These are phyloP conservation scores for Lithobius niger DNA, from an alignment of 1,140 invertebrate species.

Conservation along the genomic window DNA sequence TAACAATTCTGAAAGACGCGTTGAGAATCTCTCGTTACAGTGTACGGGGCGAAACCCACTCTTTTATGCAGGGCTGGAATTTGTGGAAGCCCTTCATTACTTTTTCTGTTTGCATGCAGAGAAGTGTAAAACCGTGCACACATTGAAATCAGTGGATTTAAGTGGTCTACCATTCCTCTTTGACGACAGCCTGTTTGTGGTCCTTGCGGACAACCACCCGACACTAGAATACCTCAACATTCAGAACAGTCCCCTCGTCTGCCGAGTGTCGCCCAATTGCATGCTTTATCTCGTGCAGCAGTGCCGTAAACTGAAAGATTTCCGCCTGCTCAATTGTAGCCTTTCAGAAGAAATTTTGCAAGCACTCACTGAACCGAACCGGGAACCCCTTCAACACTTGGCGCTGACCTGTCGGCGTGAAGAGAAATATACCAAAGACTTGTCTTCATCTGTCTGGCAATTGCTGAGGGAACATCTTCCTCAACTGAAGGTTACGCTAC, in stretches of 20 bases:
- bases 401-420: background rate
- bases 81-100: background rate
- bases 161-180: slow-evolving; percentile 2
- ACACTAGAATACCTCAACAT: background rate
- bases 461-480: background rate
- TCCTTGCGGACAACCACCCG: background rate
- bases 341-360: background rate
- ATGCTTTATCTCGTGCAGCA: background rate
- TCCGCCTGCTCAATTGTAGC: slow-evolving; percentile 1
- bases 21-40: background rate
- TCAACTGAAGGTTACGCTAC: background rate
- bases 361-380: background rate
- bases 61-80: slow-evolving; percentile 3
- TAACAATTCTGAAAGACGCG: background rate
- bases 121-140: background rate
- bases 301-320: slow-evolving; percentile 5
- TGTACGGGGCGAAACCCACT: slow-evolving; percentile 2
- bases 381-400: background rate
- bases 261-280: background rate
- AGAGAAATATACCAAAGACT: slow-evolving; percentile 1
- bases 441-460: background rate
- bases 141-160: slow-evolving; percentile 1
- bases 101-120: background rate
- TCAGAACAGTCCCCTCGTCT: background rate
- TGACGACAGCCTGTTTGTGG: background rate